Evolutionary conservation across 2,888 invertebrate species (phyloP), one percentile per base, ranked within the genome.

Genomic region (Encarsia formosa): DNA sequence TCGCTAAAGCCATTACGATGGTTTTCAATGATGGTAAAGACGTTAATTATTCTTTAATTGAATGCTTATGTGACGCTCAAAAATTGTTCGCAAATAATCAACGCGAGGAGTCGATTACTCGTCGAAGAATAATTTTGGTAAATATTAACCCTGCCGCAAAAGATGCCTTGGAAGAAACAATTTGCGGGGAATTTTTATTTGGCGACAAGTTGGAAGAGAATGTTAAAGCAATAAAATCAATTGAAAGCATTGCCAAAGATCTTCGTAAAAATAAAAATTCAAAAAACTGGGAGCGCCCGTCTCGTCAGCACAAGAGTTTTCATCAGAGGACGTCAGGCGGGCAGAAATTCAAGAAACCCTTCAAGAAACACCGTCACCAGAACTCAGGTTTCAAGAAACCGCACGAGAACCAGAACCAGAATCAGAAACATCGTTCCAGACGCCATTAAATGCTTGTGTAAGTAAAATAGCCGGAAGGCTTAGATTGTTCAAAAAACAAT

Each of bases 251-350:
- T 5, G 18, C 52, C 1, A 42, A 46, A 11, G 35, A 20, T 6
- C 9, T 46, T 11, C 18, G 18, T 4, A 11, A 5, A 5, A 2
- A n/a, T 3, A 13, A 13, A 32, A 43, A n/a, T n/a, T n/a, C n/a
- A 58, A 58, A 56, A 58, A 58, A 56, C 54, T 37, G 3, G 51
- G 54, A 53, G n/a, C 6, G 1, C 45, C 52, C 51, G 24, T 41
- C 34, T 26, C 48, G 29, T 47, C 29, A 26, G n/a, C 37, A 13
- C 22, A n/a, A 2, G 8, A 38, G 23, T 3, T 3, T 11, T 2
- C 1, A 15, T 11, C 35, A n/a, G 8, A 34, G 19, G 34, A 13
- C 23, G 22, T 2, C 42, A 20, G 38, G 26, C 20, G 37, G 31
- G 29, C 15, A 22, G 1, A 32, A 11, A 15, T 2, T 22, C 5